Evolutionary conservation across 1,140 invertebrate genomes (phyloP).

Genomic region (Panagrolaimus sp.): DNA sequence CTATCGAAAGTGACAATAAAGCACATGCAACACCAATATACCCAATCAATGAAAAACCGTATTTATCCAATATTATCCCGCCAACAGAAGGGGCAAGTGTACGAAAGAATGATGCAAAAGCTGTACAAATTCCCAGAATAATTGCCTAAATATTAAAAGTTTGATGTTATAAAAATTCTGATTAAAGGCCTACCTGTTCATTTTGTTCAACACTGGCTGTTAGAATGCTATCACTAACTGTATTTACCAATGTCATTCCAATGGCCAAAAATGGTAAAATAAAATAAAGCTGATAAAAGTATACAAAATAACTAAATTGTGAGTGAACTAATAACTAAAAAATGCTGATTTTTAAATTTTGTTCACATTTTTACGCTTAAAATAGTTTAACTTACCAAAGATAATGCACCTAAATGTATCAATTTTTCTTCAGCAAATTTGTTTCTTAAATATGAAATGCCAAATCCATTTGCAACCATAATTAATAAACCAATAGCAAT

Average conservation of each 20-base stretch:
- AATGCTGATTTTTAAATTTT: background rate
- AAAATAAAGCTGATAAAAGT: slow-evolving; percentile 4
- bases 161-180: background rate
- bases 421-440: slow-evolving; percentile 2
- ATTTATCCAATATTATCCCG: background rate
- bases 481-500: slow-evolving; percentile 1
- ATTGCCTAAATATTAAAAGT: background rate
- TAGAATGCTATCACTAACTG: slow-evolving; percentile 9
- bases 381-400: background rate
- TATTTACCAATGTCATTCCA: slow-evolving; percentile 7
- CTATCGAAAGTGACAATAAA: background rate
- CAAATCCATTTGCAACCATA: slow-evolving; percentile 1
- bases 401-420: background rate
- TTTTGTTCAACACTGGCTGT: background rate
- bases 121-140: background rate
- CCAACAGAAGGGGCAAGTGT: background rate
- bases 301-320: background rate
- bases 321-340: slow-evolving; percentile 11
- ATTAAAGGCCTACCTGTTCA: background rate
- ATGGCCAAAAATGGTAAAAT: background rate
- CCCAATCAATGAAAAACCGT: background rate
- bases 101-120: background rate
- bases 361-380: too few relatives aligned
- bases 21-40: background rate
- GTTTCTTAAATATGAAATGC: background rate